Conservation (phyloP, 2,113 vertebrate genomes). For the Chaetodon trifascialis region DNA sequence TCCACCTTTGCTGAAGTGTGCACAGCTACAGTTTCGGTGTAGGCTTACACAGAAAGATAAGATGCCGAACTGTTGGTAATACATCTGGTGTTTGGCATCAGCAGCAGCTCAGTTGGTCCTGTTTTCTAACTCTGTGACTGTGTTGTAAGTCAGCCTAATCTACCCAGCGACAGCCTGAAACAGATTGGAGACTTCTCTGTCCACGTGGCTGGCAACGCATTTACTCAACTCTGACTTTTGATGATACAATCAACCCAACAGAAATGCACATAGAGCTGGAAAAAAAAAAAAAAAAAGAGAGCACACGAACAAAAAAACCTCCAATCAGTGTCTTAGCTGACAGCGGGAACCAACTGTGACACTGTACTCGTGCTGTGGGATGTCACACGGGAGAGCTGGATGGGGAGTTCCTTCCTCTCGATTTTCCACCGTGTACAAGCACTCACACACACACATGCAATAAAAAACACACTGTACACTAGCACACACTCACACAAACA, state of each 20-base stretch:
- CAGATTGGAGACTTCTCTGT: background rate
- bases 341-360: background rate
- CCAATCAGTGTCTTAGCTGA: slow-evolving; percentile 4
- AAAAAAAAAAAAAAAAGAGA: background rate
- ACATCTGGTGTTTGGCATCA: slow-evolving; percentile 20
- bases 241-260: slow-evolving; percentile 11
- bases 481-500: slow-evolving; percentile 20
- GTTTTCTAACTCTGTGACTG: background rate
- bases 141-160: background rate
- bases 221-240: slow-evolving; percentile 6
- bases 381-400: slow-evolving; percentile 21
- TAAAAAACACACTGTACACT: too few species aligned
- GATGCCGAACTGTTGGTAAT: slow-evolving; percentile 4
- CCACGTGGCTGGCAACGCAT: slow-evolving; percentile 2
- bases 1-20: background rate
- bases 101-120: background rate
- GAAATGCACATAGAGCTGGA: slow-evolving; percentile 7
- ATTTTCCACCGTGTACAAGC: slow-evolving; percentile 9
- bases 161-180: slow-evolving; percentile 4
- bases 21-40: background rate
- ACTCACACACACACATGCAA: slow-evolving; percentile 3
- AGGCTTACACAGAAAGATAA: background rate
- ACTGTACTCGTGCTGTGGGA: background rate
- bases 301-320: slow-evolving; percentile 16
- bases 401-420: slow-evolving; percentile 14